These are phyloP conservation scores for Nematopogon swammerdamellus DNA, from an alignment of 2,888 invertebrate genomes.

Conservation along the genomic window DNA sequence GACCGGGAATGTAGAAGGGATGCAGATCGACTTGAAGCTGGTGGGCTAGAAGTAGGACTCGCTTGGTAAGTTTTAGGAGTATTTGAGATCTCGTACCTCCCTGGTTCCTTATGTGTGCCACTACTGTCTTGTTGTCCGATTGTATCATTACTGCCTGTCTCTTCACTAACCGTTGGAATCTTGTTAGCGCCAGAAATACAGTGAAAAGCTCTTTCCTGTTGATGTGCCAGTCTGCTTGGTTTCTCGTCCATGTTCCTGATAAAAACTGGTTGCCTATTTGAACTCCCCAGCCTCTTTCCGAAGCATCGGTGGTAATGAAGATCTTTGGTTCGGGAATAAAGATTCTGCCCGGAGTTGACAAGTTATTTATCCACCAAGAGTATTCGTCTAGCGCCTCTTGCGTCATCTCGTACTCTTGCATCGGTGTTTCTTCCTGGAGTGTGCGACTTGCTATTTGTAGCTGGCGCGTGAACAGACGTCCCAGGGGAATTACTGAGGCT, in stretches of 20 bases:
- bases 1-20: slow-evolving; percentile 13
- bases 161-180: neutral
- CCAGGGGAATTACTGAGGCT: too few relatives aligned
- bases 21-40: slow-evolving; percentile 1
- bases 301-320: too few relatives aligned
- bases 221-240: slow-evolving; percentile 12
- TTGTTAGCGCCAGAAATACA: slow-evolving; percentile 1
- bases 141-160: slow-evolving; percentile 9
- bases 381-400: too few relatives aligned
- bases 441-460: too few relatives aligned
- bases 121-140: slow-evolving; percentile 14
- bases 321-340: too few relatives aligned
- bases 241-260: slow-evolving; percentile 7
- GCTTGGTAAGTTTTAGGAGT: neutral
- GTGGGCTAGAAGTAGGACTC: slow-evolving; percentile 1
- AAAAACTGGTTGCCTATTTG: slow-evolving; percentile 3
- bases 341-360: too few relatives aligned
- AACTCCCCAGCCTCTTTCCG: too few relatives aligned
- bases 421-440: too few relatives aligned
- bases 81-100: slow-evolving; percentile 9
- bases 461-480: too few relatives aligned
- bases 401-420: too few relatives aligned
- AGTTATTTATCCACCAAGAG: too few relatives aligned
- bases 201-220: slow-evolving; percentile 15
- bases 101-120: slow-evolving; percentile 13